Conservation (phyloP, 2,888 invertebrate species). For the Deladenus siricidicola region DNA sequence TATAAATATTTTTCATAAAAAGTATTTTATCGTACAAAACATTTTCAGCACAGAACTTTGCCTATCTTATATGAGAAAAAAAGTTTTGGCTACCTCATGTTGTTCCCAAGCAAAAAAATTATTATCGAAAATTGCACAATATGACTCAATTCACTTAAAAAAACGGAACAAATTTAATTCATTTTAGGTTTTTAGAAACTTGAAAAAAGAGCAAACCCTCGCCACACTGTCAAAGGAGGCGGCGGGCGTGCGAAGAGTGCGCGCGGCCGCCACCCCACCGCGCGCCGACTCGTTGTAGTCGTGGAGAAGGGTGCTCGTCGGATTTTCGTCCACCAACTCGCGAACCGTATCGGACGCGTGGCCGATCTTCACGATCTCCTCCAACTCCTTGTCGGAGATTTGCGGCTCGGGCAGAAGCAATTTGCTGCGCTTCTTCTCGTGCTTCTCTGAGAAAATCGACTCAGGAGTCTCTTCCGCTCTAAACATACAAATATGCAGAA, state of each 20-base stretch:
- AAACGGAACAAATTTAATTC: no score
- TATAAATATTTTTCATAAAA: no score
- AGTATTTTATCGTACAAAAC: no score
- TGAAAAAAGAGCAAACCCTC: constrained; percentile 13
- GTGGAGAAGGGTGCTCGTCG: constrained; percentile 66
- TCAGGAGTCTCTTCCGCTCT: constrained; percentile 73
- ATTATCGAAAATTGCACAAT: no score
- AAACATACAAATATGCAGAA: no score
- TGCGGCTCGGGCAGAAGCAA: constrained; percentile 91
- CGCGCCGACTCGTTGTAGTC: constrained; percentile 69
- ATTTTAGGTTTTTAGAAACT: background rate
- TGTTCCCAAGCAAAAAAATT: no score
- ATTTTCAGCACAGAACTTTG: no score
- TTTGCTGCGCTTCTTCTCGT: constrained; percentile 60
- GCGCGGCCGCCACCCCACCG: constrained; percentile 64
- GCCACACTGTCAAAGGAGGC: constrained; percentile 43
- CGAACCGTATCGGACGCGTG: constrained; percentile 59
- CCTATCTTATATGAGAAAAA: no score
- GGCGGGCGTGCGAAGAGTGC: constrained; percentile 66
- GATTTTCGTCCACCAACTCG: constrained; percentile 71
- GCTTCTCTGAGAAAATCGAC: constrained; percentile 47
- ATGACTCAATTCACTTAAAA: background rate
- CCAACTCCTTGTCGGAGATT: constrained; percentile 73
- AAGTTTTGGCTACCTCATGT: no score
- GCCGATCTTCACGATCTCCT: constrained; percentile 65